Evolutionary conservation across 2,888 invertebrate species (phyloP), one percentile per base, ranked within the genome.

Genomic region (Molorchus minor): DNA sequence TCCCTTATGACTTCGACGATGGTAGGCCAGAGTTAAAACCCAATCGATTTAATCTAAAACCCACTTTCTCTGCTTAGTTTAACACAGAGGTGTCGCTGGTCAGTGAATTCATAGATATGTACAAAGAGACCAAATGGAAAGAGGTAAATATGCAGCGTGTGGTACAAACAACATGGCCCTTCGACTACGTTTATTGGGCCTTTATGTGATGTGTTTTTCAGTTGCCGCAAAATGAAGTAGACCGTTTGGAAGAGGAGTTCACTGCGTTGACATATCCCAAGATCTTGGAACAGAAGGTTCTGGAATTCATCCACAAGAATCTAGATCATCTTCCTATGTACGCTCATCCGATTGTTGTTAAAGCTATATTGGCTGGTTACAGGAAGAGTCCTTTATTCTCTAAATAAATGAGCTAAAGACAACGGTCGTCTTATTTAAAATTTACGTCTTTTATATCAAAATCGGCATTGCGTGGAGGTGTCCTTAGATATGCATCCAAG

Each of bases 321-420:
- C 36, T 71, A 10, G 67, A 58, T 12, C 69, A 74, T 57, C 64
- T 81, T 15, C 77, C 80, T 0, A 79, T 81, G 79, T 81, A 81
- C 58, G 80, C 79, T 0, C 76, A 79, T 65, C 80, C 79, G 0
- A 55, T 70, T 7, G 61, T 76, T 3, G 68, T 78, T 10, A 74
- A 75, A 21, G 62, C 67, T 15, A 69, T 80, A 12, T 49, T 79
- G 33, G 68, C 71, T 29, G 75, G 75, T 25, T 75, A 69, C 46
- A 71, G 75, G 52, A 71, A 70, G 8, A 80, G 79, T 62, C 76
- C 77, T 1, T 58, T 79, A 58, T 80, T 79, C 63, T 53, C 68
- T 5, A 64, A 66, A 58, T 67, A 56, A 57, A 44, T 16, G 8
- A 12, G 29, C 13, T 45, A 35, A 36, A 35, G 16, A 7, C 36